Evolutionary conservation across 1,140 invertebrate genomes (phyloP).

Genomic region (Drosophila ficusphila): DNA sequence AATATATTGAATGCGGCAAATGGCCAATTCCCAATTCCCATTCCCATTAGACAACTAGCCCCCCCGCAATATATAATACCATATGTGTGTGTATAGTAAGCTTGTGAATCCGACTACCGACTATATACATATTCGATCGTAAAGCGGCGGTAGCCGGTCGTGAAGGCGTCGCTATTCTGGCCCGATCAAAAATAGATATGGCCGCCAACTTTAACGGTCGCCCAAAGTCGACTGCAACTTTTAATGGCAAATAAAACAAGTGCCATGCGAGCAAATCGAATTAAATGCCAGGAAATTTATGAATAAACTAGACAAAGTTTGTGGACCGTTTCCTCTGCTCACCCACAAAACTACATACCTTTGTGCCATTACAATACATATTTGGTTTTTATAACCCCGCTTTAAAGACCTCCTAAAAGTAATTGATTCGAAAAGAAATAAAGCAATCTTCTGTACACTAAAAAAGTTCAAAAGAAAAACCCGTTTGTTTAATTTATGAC

Average conservation of each 20-base stretch:
- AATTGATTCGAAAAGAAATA: too few relatives aligned
- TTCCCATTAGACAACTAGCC: slow-evolving; percentile 37
- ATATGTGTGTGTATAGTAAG: neutral
- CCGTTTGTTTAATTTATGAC: too few relatives aligned
- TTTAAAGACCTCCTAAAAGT: neutral
- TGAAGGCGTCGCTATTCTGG: slow-evolving; percentile 17
- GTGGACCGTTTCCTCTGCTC: neutral
- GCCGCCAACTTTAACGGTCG: slow-evolving; percentile 66
- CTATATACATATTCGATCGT: slow-evolving; percentile 24
- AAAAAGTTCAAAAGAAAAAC: too few relatives aligned
- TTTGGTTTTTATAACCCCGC: too few relatives aligned
- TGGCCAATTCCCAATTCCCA: slow-evolving; percentile 42
- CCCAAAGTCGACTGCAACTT: slow-evolving; percentile 61
- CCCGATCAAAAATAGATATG: slow-evolving; percentile 57
- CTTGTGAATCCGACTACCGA: slow-evolving; percentile 12
- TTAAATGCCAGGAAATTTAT: slow-evolving; percentile 48
- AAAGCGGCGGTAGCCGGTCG: slow-evolving; percentile 16
- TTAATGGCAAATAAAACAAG: slow-evolving; percentile 75
- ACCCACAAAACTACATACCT: neutral
- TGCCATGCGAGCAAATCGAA: slow-evolving; percentile 42
- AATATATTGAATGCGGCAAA: slow-evolving; percentile 37
- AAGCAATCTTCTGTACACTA: too few relatives aligned
- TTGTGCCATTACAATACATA: neutral
- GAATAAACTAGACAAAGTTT: slow-evolving; percentile 9
- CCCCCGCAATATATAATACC: neutral